Conservation (phyloP, 2,797 vertebrate genomes). For the Myripristis jacobus region DNA sequence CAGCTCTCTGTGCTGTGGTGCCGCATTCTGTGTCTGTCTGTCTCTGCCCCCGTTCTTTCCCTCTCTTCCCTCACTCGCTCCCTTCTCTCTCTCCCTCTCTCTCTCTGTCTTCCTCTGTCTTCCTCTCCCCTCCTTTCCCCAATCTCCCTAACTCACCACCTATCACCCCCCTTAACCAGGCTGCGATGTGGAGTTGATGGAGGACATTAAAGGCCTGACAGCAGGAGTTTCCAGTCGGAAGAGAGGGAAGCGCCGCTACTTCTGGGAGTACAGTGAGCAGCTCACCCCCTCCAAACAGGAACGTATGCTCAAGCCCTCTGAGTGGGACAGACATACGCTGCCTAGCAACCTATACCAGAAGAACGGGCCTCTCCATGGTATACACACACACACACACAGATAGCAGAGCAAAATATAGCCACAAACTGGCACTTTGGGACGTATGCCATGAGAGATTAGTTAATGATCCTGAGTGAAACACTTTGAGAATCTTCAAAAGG, state of each 20-base stretch:
- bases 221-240: constrained; percentile 91
- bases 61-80: neutral
- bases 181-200: constrained; percentile 93
- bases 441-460: neutral
- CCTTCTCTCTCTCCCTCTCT: neutral
- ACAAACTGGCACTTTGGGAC: neutral
- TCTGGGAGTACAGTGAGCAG: constrained; percentile 99
- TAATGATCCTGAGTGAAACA: neutral
- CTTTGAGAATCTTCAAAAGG: constrained; percentile 1
- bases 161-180: constrained; percentile 84
- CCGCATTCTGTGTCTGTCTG: neutral
- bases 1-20: too few species aligned
- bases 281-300: constrained; percentile 94
- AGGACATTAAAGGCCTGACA: constrained; percentile 94
- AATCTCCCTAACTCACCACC: too few species aligned
- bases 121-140: neutral
- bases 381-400: constrained; percentile 23
- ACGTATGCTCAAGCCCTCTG: constrained; percentile 94
- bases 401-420: neutral
- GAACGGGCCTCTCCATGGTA: constrained; percentile 97
- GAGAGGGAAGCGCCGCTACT: constrained; percentile 95
- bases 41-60: neutral
- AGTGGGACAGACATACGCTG: constrained; percentile 96
- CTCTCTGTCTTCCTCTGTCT: constrained; percentile 23
- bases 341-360: constrained; percentile 99